These are phyloP conservation scores for Eufriesea mexicana DNA, from an alignment of 1,140 invertebrate species.

Conservation along the genomic window DNA sequence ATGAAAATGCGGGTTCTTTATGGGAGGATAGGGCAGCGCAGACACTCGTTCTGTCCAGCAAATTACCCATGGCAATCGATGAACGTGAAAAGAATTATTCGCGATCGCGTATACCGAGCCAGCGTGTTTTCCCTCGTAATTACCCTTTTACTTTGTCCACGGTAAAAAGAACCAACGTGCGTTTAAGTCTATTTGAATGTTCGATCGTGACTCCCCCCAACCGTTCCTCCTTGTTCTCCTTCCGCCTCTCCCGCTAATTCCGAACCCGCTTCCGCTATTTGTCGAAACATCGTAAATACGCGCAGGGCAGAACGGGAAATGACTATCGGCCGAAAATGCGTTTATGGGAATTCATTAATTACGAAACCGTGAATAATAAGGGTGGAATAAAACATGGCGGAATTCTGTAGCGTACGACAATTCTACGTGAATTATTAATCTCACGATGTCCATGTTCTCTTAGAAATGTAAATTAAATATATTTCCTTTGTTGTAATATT, in stretches of 20 bases:
- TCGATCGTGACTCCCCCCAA: not conserved
- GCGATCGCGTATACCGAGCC: conserved; percentile 15
- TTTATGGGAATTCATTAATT: not conserved
- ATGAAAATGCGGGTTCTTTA: conserved; percentile 27
- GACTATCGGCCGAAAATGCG: not conserved
- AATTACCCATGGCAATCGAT: conserved; percentile 45
- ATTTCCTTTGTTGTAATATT: no score
- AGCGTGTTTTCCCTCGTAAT: conserved; percentile 26
- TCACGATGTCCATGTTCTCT: no score
- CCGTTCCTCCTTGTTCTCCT: not conserved
- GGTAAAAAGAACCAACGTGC: not conserved
- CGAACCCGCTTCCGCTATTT: not conserved
- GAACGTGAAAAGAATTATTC: conserved; percentile 55
- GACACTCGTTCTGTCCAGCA: conserved; percentile 30
- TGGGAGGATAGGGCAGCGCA: not conserved
- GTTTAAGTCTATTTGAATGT: conserved; percentile 14
- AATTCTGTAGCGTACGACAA: no score
- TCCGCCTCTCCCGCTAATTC: not conserved
- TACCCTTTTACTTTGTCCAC: conserved; percentile 2
- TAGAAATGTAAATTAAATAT: no score
- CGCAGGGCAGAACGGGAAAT: not conserved
- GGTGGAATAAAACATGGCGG: no score
- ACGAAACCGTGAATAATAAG: not conserved
- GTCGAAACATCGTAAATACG: not conserved
- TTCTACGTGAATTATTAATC: no score